Evolutionary conservation across 2,113 vertebrate species (phyloP).

Genomic region (Pteropus alecto): DNA sequence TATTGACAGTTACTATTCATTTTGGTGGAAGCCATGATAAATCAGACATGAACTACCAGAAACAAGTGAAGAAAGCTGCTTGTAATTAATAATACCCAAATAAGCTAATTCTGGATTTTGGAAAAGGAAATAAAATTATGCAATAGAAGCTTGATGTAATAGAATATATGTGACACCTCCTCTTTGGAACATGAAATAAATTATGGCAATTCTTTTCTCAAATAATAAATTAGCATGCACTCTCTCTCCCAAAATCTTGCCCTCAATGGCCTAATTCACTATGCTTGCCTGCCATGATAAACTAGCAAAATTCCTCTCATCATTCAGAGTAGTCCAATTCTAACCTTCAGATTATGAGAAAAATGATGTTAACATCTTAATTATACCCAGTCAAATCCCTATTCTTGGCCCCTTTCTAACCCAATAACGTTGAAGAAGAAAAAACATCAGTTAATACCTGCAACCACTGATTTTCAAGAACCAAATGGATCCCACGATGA

Average conservation of each 20-base stretch:
- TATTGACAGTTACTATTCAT: background rate
- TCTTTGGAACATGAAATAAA: background rate
- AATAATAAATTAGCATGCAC: background rate
- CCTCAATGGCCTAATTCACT: background rate
- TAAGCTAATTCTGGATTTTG: background rate
- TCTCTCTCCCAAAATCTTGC: background rate
- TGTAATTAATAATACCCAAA: background rate
- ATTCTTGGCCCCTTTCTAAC: background rate
- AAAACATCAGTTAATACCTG: constrained; percentile 62
- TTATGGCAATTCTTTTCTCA: background rate
- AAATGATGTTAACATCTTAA: background rate
- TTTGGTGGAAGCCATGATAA: constrained; percentile 7
- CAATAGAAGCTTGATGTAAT: background rate
- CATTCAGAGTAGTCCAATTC: background rate
- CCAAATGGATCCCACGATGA: constrained; percentile 23
- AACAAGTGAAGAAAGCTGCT: background rate
- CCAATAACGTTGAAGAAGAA: background rate
- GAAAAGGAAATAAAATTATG: background rate
- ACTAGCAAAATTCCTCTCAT: background rate
- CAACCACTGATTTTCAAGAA: constrained; percentile 29
- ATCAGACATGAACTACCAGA: background rate
- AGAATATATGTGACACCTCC: background rate
- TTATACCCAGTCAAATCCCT: background rate
- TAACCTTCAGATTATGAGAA: background rate
- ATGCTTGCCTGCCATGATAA: background rate